Base-by-base conservation (phyloP, 2,797 vertebrate genomes). In the Neostethus bicornis region DNA sequence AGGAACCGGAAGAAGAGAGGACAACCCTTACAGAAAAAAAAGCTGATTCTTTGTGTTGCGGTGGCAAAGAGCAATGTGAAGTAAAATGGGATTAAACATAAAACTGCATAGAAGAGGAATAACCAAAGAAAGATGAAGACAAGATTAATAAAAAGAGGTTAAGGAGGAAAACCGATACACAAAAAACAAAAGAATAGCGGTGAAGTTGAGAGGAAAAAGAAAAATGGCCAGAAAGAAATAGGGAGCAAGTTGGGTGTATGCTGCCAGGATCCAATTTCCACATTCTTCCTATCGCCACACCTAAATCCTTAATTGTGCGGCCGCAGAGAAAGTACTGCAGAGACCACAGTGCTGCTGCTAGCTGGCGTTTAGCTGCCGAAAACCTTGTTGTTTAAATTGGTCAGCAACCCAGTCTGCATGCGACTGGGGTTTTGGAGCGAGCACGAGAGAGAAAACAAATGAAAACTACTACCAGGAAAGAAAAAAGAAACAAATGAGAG, bases 251-350 rank as follows among this genome's bases (percentile, higher is more conserved):
- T 90, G 92, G 92, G 92, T 92, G 91, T 91, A 88, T 83, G 86
- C 87, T 75, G 77, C 70, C 79, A 82, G 79, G 91, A 91, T 92
- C 87, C 80, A 58, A 88, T 92, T 91, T 91, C 91, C 79, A 92
- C 91, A 92, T 92, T 93, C 90, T 90, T 91, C 87, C 87, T 86
- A 88, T 91, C 77, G 85, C 91, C 91, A 90, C 90, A 92, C 91
- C 91, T 92, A 91, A 92, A 87, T 90, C 89, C 90, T 88, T 91
- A 92, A 92, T 92, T 92, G 89, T 90, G 85, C 85, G 85, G 87
- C 90, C 90, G 83, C 90, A 92, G 87, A 91, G 85, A 87, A 89
- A 92, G 90, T 90, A 89, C 84, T 83, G 83, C 75, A 75, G 70
- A 90, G 88, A 90, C 91, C 91, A 87, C 90, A 91, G 87, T 73